A percentile compares a stretch with the other conserved stretches of the same genome.
Evolutionary conservation across 2,888 invertebrate genomes (phyloP).

Genomic region (Stenoptilia bipunctidactyla): DNA sequence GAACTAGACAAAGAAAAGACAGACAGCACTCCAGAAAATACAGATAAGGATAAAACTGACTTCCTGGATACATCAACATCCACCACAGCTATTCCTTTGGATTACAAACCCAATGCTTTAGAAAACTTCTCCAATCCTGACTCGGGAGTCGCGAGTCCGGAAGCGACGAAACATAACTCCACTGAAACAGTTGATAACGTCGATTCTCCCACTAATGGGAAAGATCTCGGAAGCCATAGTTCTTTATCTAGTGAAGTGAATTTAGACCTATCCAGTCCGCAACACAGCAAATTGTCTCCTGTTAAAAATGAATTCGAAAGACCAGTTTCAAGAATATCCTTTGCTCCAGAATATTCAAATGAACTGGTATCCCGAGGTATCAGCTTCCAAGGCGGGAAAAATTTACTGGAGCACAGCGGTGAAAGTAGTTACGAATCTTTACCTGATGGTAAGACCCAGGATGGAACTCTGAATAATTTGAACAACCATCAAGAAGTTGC

Average conservation of each 20-base stretch:
- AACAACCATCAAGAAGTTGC: conserved; percentile 31
- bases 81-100: conserved; percentile 38
- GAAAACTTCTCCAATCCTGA: conserved; percentile 61
- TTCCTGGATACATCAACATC: conserved; percentile 53
- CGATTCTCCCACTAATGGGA: conserved; percentile 53
- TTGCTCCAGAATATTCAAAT: conserved; percentile 49
- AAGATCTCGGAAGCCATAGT: conserved; percentile 55
- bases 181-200: conserved; percentile 63
- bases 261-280: conserved; percentile 67
- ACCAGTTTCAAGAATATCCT: conserved; percentile 44
- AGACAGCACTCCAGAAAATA: conserved; percentile 68
- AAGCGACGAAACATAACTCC: conserved; percentile 68
- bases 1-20: conserved; percentile 66
- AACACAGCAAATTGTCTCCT: conserved; percentile 41
- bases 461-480: conserved; percentile 26
- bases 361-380: conserved; percentile 54
- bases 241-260: conserved; percentile 71
- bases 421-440: conserved; percentile 46
- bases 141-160: conserved; percentile 70
- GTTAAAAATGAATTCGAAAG: conserved; percentile 45
- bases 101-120: conserved; percentile 50
- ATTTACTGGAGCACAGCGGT: conserved; percentile 44
- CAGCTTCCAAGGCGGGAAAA: conserved; percentile 45
- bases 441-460: conserved; percentile 30
- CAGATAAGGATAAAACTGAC: conserved; percentile 68